phyloP scores from a whole-genome alignment of 2,797 vertebrate species.

The Melopsittacus undulatus region DNA sequence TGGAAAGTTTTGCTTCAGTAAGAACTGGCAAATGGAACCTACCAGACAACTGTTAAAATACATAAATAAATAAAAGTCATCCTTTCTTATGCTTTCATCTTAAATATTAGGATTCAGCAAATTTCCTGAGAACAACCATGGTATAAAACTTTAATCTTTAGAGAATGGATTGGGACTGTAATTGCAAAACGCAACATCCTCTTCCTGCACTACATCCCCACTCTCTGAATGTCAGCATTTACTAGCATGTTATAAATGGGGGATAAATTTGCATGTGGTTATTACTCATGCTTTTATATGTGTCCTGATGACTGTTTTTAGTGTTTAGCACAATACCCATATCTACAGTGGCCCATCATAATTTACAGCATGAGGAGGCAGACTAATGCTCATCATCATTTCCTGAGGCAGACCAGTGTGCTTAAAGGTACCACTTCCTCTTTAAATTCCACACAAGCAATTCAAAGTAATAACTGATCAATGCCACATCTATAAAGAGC shows the following conservation, averaged over 20 bases:
- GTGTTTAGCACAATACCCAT: not conserved
- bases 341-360: not conserved
- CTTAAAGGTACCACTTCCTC: not conserved
- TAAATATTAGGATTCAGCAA: slow-evolving; percentile 56
- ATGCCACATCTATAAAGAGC: not conserved
- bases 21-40: slow-evolving; percentile 40
- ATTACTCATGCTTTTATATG: not conserved
- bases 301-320: slow-evolving; percentile 21
- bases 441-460: not conserved
- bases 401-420: not conserved
- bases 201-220: not conserved
- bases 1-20: slow-evolving; percentile 50
- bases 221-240: not conserved
- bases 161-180: slow-evolving; percentile 34
- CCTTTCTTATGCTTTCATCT: slow-evolving; percentile 57
- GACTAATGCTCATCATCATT: not conserved
- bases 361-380: not conserved
- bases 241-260: not conserved
- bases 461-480: not conserved
- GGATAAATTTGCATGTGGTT: not conserved
- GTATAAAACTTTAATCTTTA: slow-evolving; percentile 65
- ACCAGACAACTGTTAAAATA: slow-evolving; percentile 3
- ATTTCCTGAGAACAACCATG: slow-evolving; percentile 42
- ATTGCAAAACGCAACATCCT: slow-evolving; percentile 14
- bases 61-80: not conserved